phyloP scores from a whole-genome alignment of 2,888 invertebrate species.

The Coenonympha glycerion region DNA sequence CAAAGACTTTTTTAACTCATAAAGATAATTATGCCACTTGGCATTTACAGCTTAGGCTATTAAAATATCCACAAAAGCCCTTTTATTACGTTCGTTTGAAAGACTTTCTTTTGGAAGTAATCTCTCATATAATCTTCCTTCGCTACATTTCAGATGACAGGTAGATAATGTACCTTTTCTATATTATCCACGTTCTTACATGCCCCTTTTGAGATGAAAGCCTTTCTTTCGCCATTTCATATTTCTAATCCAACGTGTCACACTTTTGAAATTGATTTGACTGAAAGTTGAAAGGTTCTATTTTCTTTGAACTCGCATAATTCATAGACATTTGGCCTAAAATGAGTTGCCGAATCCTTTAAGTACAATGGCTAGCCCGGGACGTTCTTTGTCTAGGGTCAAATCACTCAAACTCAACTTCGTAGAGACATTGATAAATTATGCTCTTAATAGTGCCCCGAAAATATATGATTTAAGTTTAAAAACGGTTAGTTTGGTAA shows the following conservation, averaged over 20 bases:
- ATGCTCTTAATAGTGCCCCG: no score
- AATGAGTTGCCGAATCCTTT: no score
- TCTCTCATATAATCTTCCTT: conserved; percentile 1
- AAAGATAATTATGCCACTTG: conserved; percentile 1
- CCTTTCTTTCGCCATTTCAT: neutral
- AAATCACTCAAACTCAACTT: no score
- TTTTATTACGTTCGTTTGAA: neutral
- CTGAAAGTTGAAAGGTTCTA: neutral
- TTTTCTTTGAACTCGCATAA: neutral
- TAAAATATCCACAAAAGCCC: conserved; percentile 5
- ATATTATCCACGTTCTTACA: conserved; percentile 1
- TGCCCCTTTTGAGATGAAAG: neutral
- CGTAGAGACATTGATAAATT: no score
- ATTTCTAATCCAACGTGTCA: neutral
- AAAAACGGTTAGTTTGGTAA: no score
- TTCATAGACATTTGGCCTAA: neutral
- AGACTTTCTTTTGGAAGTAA: conserved; percentile 4
- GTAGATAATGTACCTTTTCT: conserved; percentile 1
- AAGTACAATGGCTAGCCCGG: no score
- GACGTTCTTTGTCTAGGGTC: no score
- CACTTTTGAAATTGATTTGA: neutral
- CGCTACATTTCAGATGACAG: conserved; percentile 2
- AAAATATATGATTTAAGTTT: no score
- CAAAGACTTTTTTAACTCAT: neutral
- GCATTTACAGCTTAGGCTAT: neutral